Conservation (phyloP, 2,113 vertebrate genomes). For the Sminthopsis crassicaudata region DNA sequence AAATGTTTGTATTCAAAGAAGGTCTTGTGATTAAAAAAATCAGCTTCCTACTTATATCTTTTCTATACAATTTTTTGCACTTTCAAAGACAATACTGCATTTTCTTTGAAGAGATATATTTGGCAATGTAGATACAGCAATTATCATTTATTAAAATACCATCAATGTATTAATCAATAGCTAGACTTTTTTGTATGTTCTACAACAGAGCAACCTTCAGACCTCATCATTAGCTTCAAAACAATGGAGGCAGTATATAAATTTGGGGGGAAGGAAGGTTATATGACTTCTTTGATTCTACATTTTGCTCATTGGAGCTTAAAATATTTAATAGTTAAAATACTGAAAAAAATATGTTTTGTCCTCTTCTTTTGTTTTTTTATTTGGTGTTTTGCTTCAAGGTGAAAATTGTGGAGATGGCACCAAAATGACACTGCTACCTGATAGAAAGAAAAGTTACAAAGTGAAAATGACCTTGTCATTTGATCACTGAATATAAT, state of each 20-base stretch:
- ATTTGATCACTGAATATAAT: conserved; percentile 40
- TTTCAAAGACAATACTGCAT: neutral
- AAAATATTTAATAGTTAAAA: conserved; percentile 39
- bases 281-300: neutral
- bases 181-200: neutral
- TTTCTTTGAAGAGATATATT: conserved; percentile 1
- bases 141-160: neutral
- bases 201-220: neutral
- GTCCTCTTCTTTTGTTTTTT: neutral
- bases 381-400: conserved; percentile 31
- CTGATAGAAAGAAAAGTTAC: conserved; percentile 19
- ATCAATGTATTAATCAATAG: conserved; percentile 4
- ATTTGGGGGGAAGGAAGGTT: conserved; percentile 23
- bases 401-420: conserved; percentile 38
- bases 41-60: neutral
- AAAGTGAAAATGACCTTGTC: conserved; percentile 48
- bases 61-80: neutral
- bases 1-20: neutral
- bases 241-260: neutral
- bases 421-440: conserved; percentile 3
- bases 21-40: neutral
- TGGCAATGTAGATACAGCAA: neutral
- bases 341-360: neutral
- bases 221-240: conserved; percentile 20
- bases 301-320: neutral